Evolutionary conservation across 2,888 invertebrate genomes (phyloP).

Genomic region (Nomada goodeniana): DNA sequence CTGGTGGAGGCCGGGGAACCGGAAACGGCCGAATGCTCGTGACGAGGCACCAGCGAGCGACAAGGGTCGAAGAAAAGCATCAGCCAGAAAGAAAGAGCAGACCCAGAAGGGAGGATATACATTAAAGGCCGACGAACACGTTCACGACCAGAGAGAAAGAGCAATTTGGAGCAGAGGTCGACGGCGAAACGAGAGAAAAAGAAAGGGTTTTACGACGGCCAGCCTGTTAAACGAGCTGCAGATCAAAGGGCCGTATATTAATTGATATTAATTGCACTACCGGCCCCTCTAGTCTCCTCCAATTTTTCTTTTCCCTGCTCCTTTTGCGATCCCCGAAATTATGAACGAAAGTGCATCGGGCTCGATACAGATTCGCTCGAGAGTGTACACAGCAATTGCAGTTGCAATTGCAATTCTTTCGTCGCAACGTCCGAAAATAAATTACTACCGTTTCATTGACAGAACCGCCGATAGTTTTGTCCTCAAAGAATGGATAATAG

Average conservation of each 20-base stretch:
- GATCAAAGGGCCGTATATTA: constrained; percentile 60
- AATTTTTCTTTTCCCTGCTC: neutral
- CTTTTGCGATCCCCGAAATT: neutral
- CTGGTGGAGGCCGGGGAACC: constrained; percentile 70
- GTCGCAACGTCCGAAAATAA: too few relatives aligned
- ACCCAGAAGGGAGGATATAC: constrained; percentile 47
- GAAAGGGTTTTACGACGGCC: constrained; percentile 22
- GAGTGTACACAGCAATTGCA: too few relatives aligned
- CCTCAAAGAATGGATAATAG: neutral
- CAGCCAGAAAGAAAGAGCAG: constrained; percentile 48
- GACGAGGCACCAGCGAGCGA: constrained; percentile 65
- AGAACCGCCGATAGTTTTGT: neutral
- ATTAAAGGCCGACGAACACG: constrained; percentile 20
- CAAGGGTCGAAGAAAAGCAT: constrained; percentile 58
- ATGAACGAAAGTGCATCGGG: too few relatives aligned
- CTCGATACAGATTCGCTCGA: too few relatives aligned
- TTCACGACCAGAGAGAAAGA: constrained; percentile 17
- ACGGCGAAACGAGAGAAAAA: constrained; percentile 57
- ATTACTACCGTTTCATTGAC: too few relatives aligned
- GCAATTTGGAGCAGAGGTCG: constrained; percentile 44
- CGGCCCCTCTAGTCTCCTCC: neutral
- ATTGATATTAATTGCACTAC: constrained; percentile 60
- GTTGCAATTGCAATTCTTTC: too few relatives aligned
- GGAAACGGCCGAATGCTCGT: constrained; percentile 78
- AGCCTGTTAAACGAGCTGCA: constrained; percentile 50